Conservation (phyloP, 1,140 invertebrate species). For the Hermatobates lingyangjiaoensis region DNA sequence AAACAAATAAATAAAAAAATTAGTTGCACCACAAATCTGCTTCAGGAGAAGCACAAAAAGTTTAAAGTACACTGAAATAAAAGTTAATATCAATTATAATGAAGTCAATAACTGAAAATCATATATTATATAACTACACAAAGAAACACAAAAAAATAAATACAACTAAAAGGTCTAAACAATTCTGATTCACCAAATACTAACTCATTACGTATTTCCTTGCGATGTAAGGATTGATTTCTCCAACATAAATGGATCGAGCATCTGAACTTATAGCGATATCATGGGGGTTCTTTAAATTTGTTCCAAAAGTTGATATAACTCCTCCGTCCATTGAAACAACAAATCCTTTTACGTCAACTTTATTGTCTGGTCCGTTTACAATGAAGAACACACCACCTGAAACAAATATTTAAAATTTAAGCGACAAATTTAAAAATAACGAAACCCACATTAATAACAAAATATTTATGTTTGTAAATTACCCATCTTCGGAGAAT, state of each 20-base stretch:
- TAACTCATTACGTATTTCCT: background rate
- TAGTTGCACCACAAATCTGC: too few species aligned
- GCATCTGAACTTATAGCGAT: conserved; percentile 46
- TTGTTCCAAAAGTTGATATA: conserved; percentile 33
- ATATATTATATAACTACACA: too few species aligned
- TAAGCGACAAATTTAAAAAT: background rate
- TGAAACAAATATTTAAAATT: conserved; percentile 14
- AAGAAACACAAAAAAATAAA: too few species aligned
- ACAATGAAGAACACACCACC: conserved; percentile 29
- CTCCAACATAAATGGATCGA: conserved; percentile 48
- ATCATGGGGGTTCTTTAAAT: conserved; percentile 53
- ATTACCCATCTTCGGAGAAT: conserved; percentile 29
- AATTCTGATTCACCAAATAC: background rate
- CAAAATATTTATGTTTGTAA: background rate
- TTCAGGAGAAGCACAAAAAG: too few species aligned
- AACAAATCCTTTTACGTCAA: conserved; percentile 40
- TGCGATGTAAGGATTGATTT: conserved; percentile 32
- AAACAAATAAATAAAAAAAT: too few species aligned
- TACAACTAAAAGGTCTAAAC: too few species aligned
- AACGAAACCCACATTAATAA: background rate
- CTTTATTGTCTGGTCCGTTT: conserved; percentile 23
- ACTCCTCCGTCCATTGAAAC: conserved; percentile 38
- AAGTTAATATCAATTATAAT: too few species aligned
- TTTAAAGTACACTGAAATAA: too few species aligned
- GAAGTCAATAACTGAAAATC: too few species aligned